These are phyloP conservation scores for Oreohelix idahoensis DNA, from an alignment of 1,140 invertebrate genomes.

Conservation along the genomic window DNA sequence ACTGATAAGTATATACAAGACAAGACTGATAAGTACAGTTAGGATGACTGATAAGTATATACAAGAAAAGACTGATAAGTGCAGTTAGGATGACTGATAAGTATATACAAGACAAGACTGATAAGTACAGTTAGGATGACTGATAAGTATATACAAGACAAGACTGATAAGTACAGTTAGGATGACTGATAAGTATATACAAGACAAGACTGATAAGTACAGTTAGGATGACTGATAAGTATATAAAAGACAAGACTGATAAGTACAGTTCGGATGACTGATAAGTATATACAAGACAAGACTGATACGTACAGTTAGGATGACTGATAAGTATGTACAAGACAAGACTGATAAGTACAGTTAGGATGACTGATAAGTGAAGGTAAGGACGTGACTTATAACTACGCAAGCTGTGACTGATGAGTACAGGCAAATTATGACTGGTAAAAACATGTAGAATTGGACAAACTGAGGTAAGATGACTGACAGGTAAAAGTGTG, in stretches of 20 bases:
- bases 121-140: too few species aligned
- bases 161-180: too few species aligned
- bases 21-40: background rate
- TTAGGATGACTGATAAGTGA: background rate
- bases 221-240: too few species aligned
- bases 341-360: background rate
- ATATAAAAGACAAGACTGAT: too few species aligned
- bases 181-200: too few species aligned
- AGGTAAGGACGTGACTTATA: background rate
- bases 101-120: too few species aligned
- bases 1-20: background rate
- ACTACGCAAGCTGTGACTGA: background rate
- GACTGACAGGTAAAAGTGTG: background rate
- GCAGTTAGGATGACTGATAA: too few species aligned
- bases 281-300: background rate
- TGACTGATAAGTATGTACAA: background rate
- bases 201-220: too few species aligned
- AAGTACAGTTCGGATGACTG: too few species aligned
- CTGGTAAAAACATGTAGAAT: background rate
- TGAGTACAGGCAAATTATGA: background rate
- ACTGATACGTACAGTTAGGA: background rate
- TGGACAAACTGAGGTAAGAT: background rate
- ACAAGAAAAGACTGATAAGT: too few species aligned
- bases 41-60: background rate
- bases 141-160: too few species aligned